These are phyloP conservation scores for Nibea coibor DNA, from an alignment of 2,113 vertebrate genomes.

Conservation along the genomic window DNA sequence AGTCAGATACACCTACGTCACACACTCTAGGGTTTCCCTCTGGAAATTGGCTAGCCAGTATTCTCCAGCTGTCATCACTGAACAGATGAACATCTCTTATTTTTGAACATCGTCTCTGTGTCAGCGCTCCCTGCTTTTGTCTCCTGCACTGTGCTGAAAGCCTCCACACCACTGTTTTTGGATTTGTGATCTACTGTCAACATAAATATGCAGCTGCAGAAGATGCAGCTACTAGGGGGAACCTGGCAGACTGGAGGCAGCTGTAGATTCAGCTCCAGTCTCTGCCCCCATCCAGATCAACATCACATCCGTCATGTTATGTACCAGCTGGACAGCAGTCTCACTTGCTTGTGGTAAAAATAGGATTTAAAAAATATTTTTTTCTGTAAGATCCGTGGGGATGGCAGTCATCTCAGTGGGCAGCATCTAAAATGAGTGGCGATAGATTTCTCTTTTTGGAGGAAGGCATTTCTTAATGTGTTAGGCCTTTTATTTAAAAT, in stretches of 20 bases:
- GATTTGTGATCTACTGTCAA: not conserved
- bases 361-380: not conserved
- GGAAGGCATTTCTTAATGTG: not conserved
- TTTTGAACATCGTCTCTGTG: not conserved
- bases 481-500: not conserved
- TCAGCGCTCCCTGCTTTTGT: not conserved
- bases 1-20: conserved; percentile 5
- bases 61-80: conserved; percentile 22
- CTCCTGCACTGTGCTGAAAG: not conserved
- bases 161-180: not conserved
- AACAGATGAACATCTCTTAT: conserved; percentile 2
- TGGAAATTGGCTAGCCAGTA: not conserved
- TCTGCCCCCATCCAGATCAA: not conserved
- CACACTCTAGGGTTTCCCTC: conserved; percentile 34
- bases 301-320: not conserved
- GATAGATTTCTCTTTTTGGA: not conserved
- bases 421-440: not conserved
- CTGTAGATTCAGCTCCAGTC: not conserved
- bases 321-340: not conserved
- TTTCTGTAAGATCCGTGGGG: not conserved
- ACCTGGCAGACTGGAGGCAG: not conserved
- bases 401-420: not conserved
- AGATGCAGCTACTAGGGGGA: not conserved
- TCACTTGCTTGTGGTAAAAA: not conserved
- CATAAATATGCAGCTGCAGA: not conserved